phyloP scores from a whole-genome alignment of 2,113 vertebrate genomes.

The Brienomyrus brachyistius region DNA sequence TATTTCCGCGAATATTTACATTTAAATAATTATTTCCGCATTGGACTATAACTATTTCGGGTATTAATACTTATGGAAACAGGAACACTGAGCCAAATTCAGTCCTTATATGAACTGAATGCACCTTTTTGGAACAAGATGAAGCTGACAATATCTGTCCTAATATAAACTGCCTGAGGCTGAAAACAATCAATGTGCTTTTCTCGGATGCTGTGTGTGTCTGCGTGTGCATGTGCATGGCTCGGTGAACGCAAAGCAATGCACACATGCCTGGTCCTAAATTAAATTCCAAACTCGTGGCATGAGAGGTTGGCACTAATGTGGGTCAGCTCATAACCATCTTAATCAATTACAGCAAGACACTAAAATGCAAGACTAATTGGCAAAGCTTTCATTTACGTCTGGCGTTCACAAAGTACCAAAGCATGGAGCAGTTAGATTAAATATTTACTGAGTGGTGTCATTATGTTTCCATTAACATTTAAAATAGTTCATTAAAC shows the following conservation, averaged over 20 bases:
- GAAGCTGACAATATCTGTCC: background rate
- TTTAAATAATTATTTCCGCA: background rate
- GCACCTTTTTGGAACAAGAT: background rate
- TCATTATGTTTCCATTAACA: conserved; percentile 33
- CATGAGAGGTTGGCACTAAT: background rate
- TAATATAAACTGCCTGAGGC: background rate
- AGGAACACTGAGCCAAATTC: background rate
- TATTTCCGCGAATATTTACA: background rate
- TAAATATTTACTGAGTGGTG: conserved; percentile 30
- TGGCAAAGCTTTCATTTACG: conserved; percentile 18
- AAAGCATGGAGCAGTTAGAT: conserved; percentile 23
- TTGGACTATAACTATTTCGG: background rate
- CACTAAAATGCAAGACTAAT: conserved; percentile 27
- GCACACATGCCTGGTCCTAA: background rate
- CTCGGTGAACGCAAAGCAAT: background rate
- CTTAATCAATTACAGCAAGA: conserved; percentile 19
- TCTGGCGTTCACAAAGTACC: conserved; percentile 21
- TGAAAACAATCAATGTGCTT: background rate
- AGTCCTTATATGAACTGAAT: background rate
- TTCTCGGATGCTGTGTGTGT: background rate
- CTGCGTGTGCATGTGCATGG: background rate
- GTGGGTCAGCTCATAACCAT: background rate
- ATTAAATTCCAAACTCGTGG: background rate
- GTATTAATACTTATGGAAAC: background rate
- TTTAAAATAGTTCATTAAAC: conserved; percentile 32